phyloP scores from a whole-genome alignment of 2,888 invertebrate genomes.

The Chelonus formosanus region DNA sequence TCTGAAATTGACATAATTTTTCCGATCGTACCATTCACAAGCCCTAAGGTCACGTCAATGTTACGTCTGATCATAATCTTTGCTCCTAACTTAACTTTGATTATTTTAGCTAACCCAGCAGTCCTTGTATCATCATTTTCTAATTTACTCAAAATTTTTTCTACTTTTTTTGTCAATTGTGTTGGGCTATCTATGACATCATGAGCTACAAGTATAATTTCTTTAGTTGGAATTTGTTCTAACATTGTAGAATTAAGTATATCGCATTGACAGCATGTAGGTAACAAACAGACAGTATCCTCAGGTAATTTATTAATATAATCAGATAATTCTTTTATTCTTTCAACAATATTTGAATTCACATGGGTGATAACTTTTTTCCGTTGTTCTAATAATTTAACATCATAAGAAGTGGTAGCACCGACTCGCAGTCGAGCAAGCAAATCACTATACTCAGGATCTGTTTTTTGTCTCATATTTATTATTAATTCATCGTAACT shows the following conservation, averaged over 20 bases:
- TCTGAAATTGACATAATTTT: neutral
- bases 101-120: slow-evolving; percentile 18
- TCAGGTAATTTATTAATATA: slow-evolving; percentile 18
- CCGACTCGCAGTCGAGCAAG: slow-evolving; percentile 18
- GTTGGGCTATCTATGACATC: slow-evolving; percentile 16
- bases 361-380: too few species aligned
- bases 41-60: too few species aligned
- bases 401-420: slow-evolving; percentile 2
- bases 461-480: slow-evolving; percentile 21
- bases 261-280: neutral
- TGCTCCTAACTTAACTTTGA: slow-evolving; percentile 20
- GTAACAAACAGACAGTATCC: neutral
- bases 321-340: slow-evolving; percentile 9
- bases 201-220: slow-evolving; percentile 20
- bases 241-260: slow-evolving; percentile 11
- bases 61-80: neutral
- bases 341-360: too few species aligned
- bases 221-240: slow-evolving; percentile 5
- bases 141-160: slow-evolving; percentile 5
- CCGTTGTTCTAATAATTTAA: neutral
- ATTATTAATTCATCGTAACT: slow-evolving; percentile 24
- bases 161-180: slow-evolving; percentile 5
- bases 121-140: slow-evolving; percentile 16
- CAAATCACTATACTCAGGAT: slow-evolving; percentile 9
- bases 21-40: slow-evolving; percentile 14